A percentile compares a stretch with the other conserved stretches of the same genome.
These are phyloP conservation scores for Willowsia nigromaculata DNA, from an alignment of 2,888 invertebrate species.

Conservation along the genomic window DNA sequence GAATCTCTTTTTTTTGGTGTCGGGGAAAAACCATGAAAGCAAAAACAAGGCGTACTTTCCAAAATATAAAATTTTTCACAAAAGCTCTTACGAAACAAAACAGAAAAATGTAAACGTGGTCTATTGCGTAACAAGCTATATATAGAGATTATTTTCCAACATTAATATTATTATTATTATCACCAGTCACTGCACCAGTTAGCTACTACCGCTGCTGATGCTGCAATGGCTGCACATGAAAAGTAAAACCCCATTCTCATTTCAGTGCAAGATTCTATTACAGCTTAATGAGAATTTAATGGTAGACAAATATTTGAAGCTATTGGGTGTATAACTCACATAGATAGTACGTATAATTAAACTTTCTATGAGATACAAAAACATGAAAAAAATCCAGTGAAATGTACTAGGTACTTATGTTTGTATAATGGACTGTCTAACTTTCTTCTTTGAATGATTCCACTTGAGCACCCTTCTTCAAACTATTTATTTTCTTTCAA, in stretches of 20 bases:
- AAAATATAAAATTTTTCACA: not conserved
- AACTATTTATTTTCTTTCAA: constrained; percentile 14
- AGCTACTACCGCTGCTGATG: too few relatives aligned
- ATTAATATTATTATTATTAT: not conserved
- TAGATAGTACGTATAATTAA: not conserved
- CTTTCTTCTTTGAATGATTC: not conserved
- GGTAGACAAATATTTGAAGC: not conserved
- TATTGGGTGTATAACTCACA: not conserved
- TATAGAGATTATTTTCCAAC: not conserved
- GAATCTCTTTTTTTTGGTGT: too few relatives aligned
- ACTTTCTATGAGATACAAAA: not conserved
- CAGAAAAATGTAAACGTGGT: not conserved
- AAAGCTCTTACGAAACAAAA: not conserved
- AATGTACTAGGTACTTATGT: not conserved
- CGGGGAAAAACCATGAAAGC: not conserved
- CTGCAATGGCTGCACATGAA: too few relatives aligned
- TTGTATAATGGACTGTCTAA: not conserved
- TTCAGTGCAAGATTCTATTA: not conserved
- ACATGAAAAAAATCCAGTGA: not conserved
- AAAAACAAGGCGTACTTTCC: not conserved
- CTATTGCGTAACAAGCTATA: not conserved
- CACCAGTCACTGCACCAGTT: not conserved
- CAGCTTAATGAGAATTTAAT: constrained; percentile 18
- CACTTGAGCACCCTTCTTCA: not conserved
- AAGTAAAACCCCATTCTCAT: not conserved